Base-by-base conservation (phyloP, 2,888 invertebrate species). In the Lochmaea crataegi region DNA sequence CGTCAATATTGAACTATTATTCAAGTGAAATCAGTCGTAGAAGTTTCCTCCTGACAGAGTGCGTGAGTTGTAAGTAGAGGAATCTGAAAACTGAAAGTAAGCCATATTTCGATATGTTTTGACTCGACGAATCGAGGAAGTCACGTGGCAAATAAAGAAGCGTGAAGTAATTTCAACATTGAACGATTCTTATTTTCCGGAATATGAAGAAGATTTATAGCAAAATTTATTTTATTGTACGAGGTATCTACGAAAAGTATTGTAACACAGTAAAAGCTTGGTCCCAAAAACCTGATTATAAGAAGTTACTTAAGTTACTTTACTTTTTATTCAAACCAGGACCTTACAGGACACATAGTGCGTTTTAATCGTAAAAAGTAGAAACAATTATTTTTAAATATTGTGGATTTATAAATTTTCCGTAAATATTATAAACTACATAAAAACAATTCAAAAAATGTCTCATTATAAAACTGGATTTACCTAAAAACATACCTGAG, bases 21-120 rank as follows among this genome's bases (percentile, higher is more conserved):
- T 84, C 84, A 84, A 82, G 83, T 83, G 84, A 84, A 85, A 84
- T 85, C 85, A 83, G 80, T 84, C 85, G 85, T 84, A 81, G 83
- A 85, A 79, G 83, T 76, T 85, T 84, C 84, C 82, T 84, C 83
- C 82, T 83, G 85, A 85, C 82, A 80, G 83, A 81, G 80, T 84
- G 83, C 82, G 82, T 83, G 83, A 84, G 42, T 42, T 75, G 77
- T 77, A 77, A 76, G 79, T 78, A 77, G 75, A 77, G 75, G 77
- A 75, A 71, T 42, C 71, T 65, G 68, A 75, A 68, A 61, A 60
- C 60, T 58, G 68, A 68, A 68, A 68, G 65, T 73, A 74, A 77
- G 73, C 73, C 74, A 63, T 70, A 71, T 41, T 63, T 51, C 63
- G 63, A 53, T 26, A 60, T 63, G 61, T 63, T 63, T 63, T 63